Evolutionary conservation across 2,797 vertebrate genomes (phyloP).

Genomic region (Hemitrygon akajei): DNA sequence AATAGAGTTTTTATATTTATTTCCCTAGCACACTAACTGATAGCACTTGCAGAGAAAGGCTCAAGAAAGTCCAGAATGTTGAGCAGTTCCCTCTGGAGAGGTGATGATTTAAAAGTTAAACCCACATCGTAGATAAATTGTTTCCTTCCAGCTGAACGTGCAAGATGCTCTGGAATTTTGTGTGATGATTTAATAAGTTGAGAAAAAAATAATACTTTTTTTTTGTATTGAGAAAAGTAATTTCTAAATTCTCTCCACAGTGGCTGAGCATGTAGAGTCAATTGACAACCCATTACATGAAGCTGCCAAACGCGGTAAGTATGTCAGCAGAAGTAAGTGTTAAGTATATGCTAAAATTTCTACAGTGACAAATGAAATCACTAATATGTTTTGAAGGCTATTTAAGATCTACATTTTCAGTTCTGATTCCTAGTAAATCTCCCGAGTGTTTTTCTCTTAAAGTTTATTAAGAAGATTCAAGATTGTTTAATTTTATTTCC

Average conservation of each 20-base stretch:
- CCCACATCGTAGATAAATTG: neutral
- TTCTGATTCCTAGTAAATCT: no score
- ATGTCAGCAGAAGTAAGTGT: neutral
- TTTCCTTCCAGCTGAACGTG: neutral
- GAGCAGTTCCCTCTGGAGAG: neutral
- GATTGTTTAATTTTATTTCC: no score
- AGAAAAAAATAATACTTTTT: conserved; percentile 36
- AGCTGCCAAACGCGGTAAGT: conserved; percentile 87
- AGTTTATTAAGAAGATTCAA: no score
- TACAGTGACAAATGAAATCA: neutral
- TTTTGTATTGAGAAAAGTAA: neutral
- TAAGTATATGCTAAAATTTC: neutral
- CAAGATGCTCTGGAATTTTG: neutral
- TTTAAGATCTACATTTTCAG: neutral
- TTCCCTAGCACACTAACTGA: neutral
- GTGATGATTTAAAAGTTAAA: neutral
- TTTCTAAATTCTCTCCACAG: conserved; percentile 53
- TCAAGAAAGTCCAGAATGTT: neutral
- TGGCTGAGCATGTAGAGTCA: conserved; percentile 89
- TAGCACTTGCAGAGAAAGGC: neutral
- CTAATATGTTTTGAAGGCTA: neutral
- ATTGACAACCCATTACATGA: conserved; percentile 96
- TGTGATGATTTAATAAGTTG: neutral
- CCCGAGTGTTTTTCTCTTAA: no score
- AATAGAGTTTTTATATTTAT: neutral